Percentiles rank a stretch among this genome's conserved stretches.
Evolutionary conservation across 1,140 invertebrate genomes (phyloP).

Genomic region (Bombyx mandarina): DNA sequence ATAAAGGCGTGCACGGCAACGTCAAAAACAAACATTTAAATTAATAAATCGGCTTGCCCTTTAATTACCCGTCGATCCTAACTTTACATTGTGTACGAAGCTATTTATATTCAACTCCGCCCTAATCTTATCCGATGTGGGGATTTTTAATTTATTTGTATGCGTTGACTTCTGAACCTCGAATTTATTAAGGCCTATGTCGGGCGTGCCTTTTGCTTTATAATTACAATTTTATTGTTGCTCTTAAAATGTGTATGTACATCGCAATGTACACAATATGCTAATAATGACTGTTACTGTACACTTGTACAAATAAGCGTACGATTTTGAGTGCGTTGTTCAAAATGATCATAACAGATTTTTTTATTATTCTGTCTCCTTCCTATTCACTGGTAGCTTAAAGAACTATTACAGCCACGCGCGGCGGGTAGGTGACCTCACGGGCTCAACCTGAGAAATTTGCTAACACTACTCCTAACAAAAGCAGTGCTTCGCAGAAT

Average conservation of each 20-base stretch:
- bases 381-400: too few species aligned
- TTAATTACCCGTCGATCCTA: conserved; percentile 4
- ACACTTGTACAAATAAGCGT: too few species aligned
- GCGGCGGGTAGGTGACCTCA: too few species aligned
- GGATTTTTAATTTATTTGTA: conserved; percentile 3
- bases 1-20: neutral
- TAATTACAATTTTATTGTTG: neutral
- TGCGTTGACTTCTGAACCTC: neutral
- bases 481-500: too few species aligned
- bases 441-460: too few species aligned
- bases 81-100: neutral
- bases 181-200: neutral
- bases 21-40: conserved; percentile 7
- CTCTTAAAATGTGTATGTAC: neutral
- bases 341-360: too few species aligned
- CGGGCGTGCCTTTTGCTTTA: neutral
- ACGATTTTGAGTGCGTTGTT: too few species aligned
- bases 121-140: neutral
- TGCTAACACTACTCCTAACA: too few species aligned
- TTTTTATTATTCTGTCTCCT: too few species aligned
- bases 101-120: neutral
- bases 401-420: too few species aligned
- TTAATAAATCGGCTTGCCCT: conserved; percentile 2
- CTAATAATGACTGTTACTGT: too few species aligned
- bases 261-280: neutral